These are phyloP conservation scores for Clupea harengus DNA, from an alignment of 2,113 vertebrate species.

Conservation along the genomic window DNA sequence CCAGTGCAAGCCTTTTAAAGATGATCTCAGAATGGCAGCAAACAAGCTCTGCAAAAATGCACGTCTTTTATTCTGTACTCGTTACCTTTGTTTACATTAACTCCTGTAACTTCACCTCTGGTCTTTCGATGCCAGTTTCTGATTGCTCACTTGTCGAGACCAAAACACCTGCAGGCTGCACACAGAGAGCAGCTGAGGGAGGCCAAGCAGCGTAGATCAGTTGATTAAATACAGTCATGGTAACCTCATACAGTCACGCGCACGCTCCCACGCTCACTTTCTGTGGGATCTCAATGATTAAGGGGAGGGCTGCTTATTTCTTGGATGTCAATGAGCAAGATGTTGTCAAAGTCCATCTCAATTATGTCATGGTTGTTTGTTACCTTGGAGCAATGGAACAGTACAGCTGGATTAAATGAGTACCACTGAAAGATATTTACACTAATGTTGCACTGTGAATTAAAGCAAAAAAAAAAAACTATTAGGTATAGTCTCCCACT, in stretches of 20 bases:
- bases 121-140: slow-evolving; percentile 30
- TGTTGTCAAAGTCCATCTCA: slow-evolving; percentile 26
- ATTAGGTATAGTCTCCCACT: neutral
- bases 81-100: neutral
- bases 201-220: slow-evolving; percentile 24
- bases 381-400: slow-evolving; percentile 32
- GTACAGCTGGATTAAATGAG: slow-evolving; percentile 28
- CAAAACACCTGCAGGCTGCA: slow-evolving; percentile 44
- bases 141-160: slow-evolving; percentile 39
- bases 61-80: neutral
- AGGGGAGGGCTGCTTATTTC: slow-evolving; percentile 10
- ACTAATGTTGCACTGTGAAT: neutral
- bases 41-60: neutral
- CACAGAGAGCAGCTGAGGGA: slow-evolving; percentile 30
- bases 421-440: neutral
- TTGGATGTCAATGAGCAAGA: slow-evolving; percentile 33
- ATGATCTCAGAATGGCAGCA: neutral
- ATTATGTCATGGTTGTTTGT: slow-evolving; percentile 36
- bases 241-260: slow-evolving; percentile 21
- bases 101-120: slow-evolving; percentile 25
- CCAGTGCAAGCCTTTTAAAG: neutral
- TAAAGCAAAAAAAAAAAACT: neutral
- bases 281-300: neutral
- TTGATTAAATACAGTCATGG: slow-evolving; percentile 34
- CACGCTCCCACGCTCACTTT: slow-evolving; percentile 12